A percentile compares a stretch with the other conserved stretches of the same genome.
Evolutionary conservation across 2,888 invertebrate species (phyloP).

Genomic region (Euproctis similis): DNA sequence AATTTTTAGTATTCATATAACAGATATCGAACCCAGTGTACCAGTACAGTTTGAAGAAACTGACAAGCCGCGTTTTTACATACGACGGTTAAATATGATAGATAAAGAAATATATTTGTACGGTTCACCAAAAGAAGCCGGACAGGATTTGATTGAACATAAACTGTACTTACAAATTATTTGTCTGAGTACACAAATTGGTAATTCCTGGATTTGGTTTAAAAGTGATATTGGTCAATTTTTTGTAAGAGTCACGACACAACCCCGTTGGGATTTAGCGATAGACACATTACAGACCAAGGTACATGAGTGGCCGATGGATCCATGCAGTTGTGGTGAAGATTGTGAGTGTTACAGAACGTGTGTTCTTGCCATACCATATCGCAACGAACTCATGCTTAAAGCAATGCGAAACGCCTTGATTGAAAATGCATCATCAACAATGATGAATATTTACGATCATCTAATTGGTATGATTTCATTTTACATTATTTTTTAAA

Average conservation of each 20-base stretch:
- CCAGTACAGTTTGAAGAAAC: slow-evolving; percentile 41
- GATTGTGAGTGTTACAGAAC: slow-evolving; percentile 61
- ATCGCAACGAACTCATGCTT: slow-evolving; percentile 58
- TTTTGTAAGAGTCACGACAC: slow-evolving; percentile 53
- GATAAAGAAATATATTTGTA: slow-evolving; percentile 47
- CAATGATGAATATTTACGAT: slow-evolving; percentile 59
- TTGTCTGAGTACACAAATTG: slow-evolving; percentile 52
- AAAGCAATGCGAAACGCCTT: slow-evolving; percentile 54
- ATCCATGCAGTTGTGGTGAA: slow-evolving; percentile 60
- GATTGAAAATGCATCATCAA: slow-evolving; percentile 49
- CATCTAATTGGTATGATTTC: slow-evolving; percentile 43
- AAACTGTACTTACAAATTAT: slow-evolving; percentile 54
- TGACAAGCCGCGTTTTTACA: slow-evolving; percentile 38
- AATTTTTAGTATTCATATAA: slow-evolving; percentile 38
- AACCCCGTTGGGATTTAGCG: slow-evolving; percentile 58
- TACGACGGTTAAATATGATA: slow-evolving; percentile 49
- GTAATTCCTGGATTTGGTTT: slow-evolving; percentile 63
- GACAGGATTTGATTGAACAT: slow-evolving; percentile 41
- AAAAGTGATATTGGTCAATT: slow-evolving; percentile 55
- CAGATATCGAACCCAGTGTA: slow-evolving; percentile 51
- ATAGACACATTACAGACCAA: slow-evolving; percentile 50
- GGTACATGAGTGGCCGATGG: slow-evolving; percentile 50
- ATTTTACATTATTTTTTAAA: too few relatives aligned
- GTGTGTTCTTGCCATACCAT: slow-evolving; percentile 48
- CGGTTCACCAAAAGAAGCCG: slow-evolving; percentile 43